phyloP scores from a whole-genome alignment of 1,140 invertebrate genomes.

The Rhagoletis zephyria region DNA sequence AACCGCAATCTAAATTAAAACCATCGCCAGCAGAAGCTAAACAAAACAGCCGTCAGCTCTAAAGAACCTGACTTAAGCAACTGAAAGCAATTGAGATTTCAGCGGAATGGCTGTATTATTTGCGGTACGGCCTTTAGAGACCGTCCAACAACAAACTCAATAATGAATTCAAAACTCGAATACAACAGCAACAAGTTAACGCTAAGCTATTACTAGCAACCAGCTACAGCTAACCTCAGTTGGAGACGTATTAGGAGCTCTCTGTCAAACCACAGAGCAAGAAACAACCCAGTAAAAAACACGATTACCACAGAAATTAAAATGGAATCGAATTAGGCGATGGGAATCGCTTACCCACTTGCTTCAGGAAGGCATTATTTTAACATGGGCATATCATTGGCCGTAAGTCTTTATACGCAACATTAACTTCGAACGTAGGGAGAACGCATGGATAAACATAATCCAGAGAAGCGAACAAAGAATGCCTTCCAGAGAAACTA shows the following conservation, averaged over 20 bases:
- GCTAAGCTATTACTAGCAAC: background rate
- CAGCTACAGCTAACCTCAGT: conserved; percentile 2
- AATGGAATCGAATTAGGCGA: too few relatives aligned
- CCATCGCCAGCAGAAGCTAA: conserved; percentile 12
- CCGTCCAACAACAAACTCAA: conserved; percentile 5
- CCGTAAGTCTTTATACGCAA: too few relatives aligned
- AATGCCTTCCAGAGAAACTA: too few relatives aligned
- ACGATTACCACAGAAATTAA: too few relatives aligned
- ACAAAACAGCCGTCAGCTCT: conserved; percentile 42
- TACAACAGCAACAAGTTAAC: background rate
- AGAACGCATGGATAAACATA: too few relatives aligned
- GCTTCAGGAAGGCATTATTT: too few relatives aligned
- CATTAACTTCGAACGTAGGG: too few relatives aligned
- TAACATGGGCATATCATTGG: too few relatives aligned
- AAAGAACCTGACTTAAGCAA: conserved; percentile 51
- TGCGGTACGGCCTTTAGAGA: conserved; percentile 21
- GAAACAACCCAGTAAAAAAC: background rate
- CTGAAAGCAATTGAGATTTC: conserved; percentile 38
- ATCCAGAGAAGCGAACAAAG: too few relatives aligned
- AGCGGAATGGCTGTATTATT: conserved; percentile 23
- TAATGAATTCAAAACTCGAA: conserved; percentile 34
- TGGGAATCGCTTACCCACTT: too few relatives aligned
- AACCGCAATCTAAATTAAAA: conserved; percentile 5
- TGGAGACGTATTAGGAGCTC: conserved; percentile 46
- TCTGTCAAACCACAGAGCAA: conserved; percentile 40